Percentiles rank a stretch among this genome's conserved stretches.
phyloP scores from a whole-genome alignment of 2,888 invertebrate species.

The Crematogaster levior region DNA sequence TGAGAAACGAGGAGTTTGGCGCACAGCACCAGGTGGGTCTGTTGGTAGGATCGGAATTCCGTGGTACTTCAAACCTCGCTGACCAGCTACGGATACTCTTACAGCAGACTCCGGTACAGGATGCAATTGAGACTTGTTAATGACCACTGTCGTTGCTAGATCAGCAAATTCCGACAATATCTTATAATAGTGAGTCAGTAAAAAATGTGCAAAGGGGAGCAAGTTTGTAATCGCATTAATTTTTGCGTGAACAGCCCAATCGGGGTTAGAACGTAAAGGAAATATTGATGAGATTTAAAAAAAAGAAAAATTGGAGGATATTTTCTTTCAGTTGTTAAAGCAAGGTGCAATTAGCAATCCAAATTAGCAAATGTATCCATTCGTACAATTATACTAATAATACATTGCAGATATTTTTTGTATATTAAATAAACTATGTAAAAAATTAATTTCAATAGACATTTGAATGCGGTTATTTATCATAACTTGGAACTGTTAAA shows the following conservation, averaged over 20 bases:
- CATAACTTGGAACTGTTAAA: not conserved
- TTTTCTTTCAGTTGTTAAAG: constrained; percentile 13
- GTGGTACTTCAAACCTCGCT: constrained; percentile 80
- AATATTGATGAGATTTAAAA: constrained; percentile 25
- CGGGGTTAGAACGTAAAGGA: constrained; percentile 51
- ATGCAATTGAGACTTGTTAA: constrained; percentile 78
- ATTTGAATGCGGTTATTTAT: not conserved
- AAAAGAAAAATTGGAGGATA: not conserved
- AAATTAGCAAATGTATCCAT: constrained; percentile 14
- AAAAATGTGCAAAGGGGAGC: constrained; percentile 45
- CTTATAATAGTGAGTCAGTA: constrained; percentile 65
- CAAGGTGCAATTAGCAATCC: constrained; percentile 42
- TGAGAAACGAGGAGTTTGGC: constrained; percentile 80
- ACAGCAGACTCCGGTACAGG: constrained; percentile 78
- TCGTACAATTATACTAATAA: constrained; percentile 16
- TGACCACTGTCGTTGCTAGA: constrained; percentile 76
- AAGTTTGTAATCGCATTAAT: constrained; percentile 45
- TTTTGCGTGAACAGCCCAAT: constrained; percentile 32
- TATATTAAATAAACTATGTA: constrained; percentile 2
- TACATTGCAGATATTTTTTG: not conserved
- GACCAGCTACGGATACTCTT: constrained; percentile 78
- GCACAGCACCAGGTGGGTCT: constrained; percentile 81
- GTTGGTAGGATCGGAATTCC: constrained; percentile 81
- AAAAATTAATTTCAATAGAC: not conserved
- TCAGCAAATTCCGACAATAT: constrained; percentile 75